Evolutionary conservation across 1,140 invertebrate species (phyloP).

Genomic region (Araneus ventricosus): DNA sequence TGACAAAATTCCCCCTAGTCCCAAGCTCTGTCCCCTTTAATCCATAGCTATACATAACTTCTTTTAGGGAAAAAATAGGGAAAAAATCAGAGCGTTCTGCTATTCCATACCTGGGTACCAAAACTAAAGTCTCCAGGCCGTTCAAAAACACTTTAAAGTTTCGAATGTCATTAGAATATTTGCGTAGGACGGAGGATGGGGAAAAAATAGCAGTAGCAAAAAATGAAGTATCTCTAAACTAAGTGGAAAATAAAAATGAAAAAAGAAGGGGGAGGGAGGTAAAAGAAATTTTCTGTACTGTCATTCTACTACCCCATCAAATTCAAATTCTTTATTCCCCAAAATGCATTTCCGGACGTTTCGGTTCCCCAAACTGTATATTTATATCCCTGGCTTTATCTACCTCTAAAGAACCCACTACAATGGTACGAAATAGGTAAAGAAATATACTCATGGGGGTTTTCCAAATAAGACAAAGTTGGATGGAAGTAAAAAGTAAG

Average conservation of each 20-base stretch:
- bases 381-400: slow-evolving; percentile 62
- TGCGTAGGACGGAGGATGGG: not conserved
- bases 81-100: slow-evolving; percentile 30
- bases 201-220: not conserved
- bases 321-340: slow-evolving; percentile 72
- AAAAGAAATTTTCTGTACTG: slow-evolving; percentile 35
- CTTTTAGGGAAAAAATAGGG: too few species aligned
- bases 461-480: slow-evolving; percentile 61
- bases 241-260: slow-evolving; percentile 43
- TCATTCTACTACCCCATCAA: slow-evolving; percentile 70
- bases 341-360: slow-evolving; percentile 61
- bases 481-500: slow-evolving; percentile 16
- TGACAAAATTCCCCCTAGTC: not conserved
- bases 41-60: slow-evolving; percentile 42
- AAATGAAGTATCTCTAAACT: slow-evolving; percentile 9
- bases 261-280: too few species aligned
- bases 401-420: slow-evolving; percentile 26
- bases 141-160: slow-evolving; percentile 75
- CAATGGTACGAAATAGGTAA: slow-evolving; percentile 65
- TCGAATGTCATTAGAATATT: slow-evolving; percentile 73
- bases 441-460: slow-evolving; percentile 68
- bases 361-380: slow-evolving; percentile 67
- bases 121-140: slow-evolving; percentile 43
- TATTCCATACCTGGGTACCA: not conserved
- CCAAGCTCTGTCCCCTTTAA: slow-evolving; percentile 18